Evolutionary conservation across 2,888 invertebrate genomes (phyloP).

Genomic region (Julus scanicus): DNA sequence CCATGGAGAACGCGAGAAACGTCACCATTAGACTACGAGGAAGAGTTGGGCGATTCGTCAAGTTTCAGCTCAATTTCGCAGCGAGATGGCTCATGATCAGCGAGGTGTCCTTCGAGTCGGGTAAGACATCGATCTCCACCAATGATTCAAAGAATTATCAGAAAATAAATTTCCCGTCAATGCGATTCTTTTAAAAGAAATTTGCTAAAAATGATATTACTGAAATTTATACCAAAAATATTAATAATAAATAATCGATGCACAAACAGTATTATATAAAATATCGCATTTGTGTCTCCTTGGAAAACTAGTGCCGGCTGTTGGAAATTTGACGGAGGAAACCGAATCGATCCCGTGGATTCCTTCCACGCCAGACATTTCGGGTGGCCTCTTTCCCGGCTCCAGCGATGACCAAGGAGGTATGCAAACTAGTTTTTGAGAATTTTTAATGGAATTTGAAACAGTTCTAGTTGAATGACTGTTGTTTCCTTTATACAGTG

Average conservation of each 20-base stretch:
- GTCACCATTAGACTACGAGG: slow-evolving; percentile 84
- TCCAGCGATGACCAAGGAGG: slow-evolving; percentile 59
- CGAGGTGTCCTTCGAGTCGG: slow-evolving; percentile 87
- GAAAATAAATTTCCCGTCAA: too few relatives aligned
- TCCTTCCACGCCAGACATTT: slow-evolving; percentile 58
- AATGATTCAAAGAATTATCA: too few relatives aligned
- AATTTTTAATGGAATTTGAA: neutral
- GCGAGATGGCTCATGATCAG: slow-evolving; percentile 89
- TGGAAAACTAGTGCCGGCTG: slow-evolving; percentile 68
- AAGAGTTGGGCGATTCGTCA: slow-evolving; percentile 83
- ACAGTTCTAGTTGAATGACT: too few relatives aligned
- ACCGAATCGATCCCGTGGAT: slow-evolving; percentile 71
- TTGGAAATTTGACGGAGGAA: slow-evolving; percentile 78
- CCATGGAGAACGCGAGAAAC: slow-evolving; percentile 83
- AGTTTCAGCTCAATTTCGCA: slow-evolving; percentile 80
- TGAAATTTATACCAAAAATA: too few relatives aligned
- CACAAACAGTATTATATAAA: too few relatives aligned
- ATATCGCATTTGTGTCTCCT: too few relatives aligned
- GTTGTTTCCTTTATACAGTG: slow-evolving; percentile 57
- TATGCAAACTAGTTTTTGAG: slow-evolving; percentile 17
- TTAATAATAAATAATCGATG: too few relatives aligned
- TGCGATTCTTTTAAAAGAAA: too few relatives aligned
- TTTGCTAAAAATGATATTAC: too few relatives aligned
- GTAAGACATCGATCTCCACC: slow-evolving; percentile 68
- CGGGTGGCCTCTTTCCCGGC: slow-evolving; percentile 56